phyloP scores from a whole-genome alignment of 2,113 vertebrate species.

The Mellivora capensis region DNA sequence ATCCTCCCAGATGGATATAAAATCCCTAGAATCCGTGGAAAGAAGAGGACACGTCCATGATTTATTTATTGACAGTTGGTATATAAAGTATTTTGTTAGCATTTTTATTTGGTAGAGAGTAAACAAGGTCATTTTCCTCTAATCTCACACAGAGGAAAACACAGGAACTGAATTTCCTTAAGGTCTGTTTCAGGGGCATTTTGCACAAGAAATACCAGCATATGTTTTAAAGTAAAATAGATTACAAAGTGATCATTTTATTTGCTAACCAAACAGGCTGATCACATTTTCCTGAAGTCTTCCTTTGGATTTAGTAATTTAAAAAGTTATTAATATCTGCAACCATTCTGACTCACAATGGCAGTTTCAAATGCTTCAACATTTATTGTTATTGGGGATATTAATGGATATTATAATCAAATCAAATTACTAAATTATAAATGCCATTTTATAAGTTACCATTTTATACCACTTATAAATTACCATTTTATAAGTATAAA shows the following conservation, averaged over 20 bases:
- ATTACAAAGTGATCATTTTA: background rate
- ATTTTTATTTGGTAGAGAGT: slow-evolving; percentile 5
- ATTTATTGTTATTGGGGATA: background rate
- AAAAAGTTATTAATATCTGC: background rate
- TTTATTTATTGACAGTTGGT: background rate
- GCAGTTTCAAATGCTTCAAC: background rate
- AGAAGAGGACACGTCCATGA: background rate
- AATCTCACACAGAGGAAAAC: background rate
- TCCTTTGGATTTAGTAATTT: background rate
- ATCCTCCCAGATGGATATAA: background rate
- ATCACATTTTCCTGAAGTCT: background rate
- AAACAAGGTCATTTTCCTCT: slow-evolving; percentile 13
- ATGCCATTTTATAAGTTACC: background rate
- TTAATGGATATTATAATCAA: background rate
- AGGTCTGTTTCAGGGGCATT: background rate
- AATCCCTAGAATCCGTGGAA: background rate
- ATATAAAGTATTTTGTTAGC: background rate
- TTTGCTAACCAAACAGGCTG: background rate
- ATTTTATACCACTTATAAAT: too few species aligned
- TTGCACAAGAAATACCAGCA: slow-evolving; percentile 7
- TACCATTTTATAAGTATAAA: background rate
- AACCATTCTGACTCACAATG: background rate
- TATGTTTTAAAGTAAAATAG: slow-evolving; percentile 20
- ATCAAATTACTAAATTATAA: background rate
- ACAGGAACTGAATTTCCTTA: background rate